phyloP scores from a whole-genome alignment of 2,888 invertebrate genomes.

The Lasioglossum morio region DNA sequence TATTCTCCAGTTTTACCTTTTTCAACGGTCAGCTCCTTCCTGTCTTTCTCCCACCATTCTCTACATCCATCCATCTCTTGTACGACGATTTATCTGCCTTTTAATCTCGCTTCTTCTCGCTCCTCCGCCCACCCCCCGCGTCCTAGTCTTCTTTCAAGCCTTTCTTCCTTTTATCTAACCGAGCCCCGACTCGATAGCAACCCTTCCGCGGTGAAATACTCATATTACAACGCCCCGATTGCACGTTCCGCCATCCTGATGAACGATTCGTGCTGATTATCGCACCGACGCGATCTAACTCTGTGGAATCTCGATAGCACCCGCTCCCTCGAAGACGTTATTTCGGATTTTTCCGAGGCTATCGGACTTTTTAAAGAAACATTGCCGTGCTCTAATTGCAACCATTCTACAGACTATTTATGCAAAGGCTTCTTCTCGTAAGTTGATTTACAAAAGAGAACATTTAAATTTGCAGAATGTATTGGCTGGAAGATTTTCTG shows the following conservation, averaged over 20 bases:
- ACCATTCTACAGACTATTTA: background rate
- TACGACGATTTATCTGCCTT: conserved; percentile 41
- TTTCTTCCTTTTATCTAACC: conserved; percentile 48
- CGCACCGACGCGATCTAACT: conserved; percentile 15
- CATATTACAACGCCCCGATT: conserved; percentile 45
- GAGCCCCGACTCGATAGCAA: conserved; percentile 29
- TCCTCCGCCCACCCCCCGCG: background rate
- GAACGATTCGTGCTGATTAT: conserved; percentile 51
- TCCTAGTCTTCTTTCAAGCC: background rate
- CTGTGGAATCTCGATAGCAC: conserved; percentile 14
- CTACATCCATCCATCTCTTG: conserved; percentile 35
- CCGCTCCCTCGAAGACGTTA: background rate
- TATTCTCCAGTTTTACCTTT: conserved; percentile 9
- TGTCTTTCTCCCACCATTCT: background rate
- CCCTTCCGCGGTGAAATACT: conserved; percentile 40
- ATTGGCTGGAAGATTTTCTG: too few species aligned
- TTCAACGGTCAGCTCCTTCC: background rate
- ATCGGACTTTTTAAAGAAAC: background rate
- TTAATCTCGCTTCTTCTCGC: conserved; percentile 20
- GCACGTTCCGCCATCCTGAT: conserved; percentile 29
- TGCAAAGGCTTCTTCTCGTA: too few species aligned
- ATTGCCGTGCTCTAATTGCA: background rate
- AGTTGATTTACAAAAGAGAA: too few species aligned
- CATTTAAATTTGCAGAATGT: too few species aligned
- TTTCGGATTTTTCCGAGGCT: background rate